phyloP scores from a whole-genome alignment of 2,797 vertebrate species.

The Takifugu rubripes region DNA sequence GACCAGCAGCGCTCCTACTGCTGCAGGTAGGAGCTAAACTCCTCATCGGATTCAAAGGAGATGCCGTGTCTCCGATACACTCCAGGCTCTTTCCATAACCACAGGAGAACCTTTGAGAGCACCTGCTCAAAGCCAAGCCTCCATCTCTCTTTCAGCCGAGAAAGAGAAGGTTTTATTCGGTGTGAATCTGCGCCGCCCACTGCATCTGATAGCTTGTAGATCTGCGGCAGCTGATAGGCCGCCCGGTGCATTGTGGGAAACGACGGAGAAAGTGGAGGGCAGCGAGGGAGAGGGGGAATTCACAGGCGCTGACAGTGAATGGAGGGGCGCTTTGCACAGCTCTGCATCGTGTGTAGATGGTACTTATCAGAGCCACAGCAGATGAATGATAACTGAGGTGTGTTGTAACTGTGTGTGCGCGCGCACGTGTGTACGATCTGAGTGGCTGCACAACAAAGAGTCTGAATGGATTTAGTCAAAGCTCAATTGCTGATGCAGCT shows the following conservation, averaged over 20 bases:
- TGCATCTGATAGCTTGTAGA: constrained; percentile 52
- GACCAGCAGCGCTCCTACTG: constrained; percentile 46
- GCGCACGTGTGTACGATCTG: constrained; percentile 54
- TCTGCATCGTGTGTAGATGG: constrained; percentile 47
- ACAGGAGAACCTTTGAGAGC: constrained; percentile 48
- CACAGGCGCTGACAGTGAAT: constrained; percentile 58
- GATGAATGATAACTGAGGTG: constrained; percentile 67
- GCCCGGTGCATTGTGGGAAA: constrained; percentile 36
- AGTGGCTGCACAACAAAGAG: constrained; percentile 77
- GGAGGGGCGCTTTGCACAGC: constrained; percentile 28
- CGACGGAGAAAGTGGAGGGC: constrained; percentile 31
- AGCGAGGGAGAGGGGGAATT: constrained; percentile 22
- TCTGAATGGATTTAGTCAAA: constrained; percentile 71
- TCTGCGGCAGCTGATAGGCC: constrained; percentile 39
- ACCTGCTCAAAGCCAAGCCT: constrained; percentile 17
- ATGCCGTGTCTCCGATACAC: constrained; percentile 54
- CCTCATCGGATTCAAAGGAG: constrained; percentile 67
- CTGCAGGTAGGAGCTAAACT: constrained; percentile 66
- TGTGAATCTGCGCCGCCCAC: constrained; percentile 32
- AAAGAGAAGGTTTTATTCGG: constrained; percentile 19
- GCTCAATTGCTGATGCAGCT: constrained; percentile 73
- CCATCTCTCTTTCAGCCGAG: constrained; percentile 20
- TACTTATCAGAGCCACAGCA: constrained; percentile 50
- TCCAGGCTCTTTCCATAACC: constrained; percentile 66
- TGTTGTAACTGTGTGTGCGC: constrained; percentile 37